Base-by-base conservation (phyloP, 2,888 invertebrate genomes). In the Dichetophora obliterata region DNA sequence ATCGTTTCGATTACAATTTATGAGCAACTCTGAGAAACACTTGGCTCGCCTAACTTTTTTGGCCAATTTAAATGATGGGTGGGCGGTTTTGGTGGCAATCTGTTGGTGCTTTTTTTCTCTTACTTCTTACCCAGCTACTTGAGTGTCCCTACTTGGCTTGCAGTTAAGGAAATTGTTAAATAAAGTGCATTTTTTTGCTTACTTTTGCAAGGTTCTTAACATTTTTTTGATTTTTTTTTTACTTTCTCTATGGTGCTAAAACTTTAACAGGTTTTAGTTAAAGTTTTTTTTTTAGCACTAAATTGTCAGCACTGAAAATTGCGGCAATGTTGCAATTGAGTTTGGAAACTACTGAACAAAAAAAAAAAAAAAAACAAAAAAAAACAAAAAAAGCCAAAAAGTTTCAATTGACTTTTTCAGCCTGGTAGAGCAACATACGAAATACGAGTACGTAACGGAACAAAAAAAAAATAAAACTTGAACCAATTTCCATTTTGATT, bases 1-100 rank as follows among this genome's bases (percentile, higher is more conserved):
- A 59, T 24, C 59, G 43, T 69, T 50, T 69, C 50, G 69, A 69
- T 69, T 69, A 50, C 69, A 69, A 69, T 69, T 69, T 69, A 69
- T 69, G 69, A 69, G 50, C 24, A 50, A 48, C 50, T 14, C 52
- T 65, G 14, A n/a, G 37, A 34, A 65, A 59, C 9, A 65, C 63
- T 31, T 65, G 37, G 63, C 27, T 24, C 4, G 16, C 8, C 59
- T 6, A 27, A 24, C 59, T 59, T 59, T 14, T 16, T 54, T 24
- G 19, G 14, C 27, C 14, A 27, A 59, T 27, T 27, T 59, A 27
- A 27, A 27, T 16, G 59, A 22, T 0, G 24, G 5, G 5, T 59
- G 6, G 6, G 54, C 11, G 27, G 22, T 3, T 59, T 24, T 59
- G 24, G 14, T 43, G 43, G 43, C n/a, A 54, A 8, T 6, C 1